Evolutionary conservation across 2,113 vertebrate genomes (phyloP), one percentile per base, ranked within the genome.

Genomic region (Centropus unirufus): DNA sequence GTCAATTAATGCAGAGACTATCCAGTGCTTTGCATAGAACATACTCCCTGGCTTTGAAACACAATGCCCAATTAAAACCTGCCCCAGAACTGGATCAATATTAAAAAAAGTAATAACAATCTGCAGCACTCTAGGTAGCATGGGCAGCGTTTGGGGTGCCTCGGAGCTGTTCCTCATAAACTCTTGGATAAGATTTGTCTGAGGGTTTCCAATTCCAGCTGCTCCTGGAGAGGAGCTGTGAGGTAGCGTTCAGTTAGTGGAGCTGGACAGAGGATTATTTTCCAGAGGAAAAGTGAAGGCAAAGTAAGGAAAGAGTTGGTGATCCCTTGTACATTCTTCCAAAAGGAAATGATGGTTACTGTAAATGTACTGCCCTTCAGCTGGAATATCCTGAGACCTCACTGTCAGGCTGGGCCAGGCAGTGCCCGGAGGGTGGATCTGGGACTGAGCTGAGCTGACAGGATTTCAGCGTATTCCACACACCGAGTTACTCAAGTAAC

Each of bases 1-100:
- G 98, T 98, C 98, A 98, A 98, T 98, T 98, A 98, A 99, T 99
- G 98, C 97, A 96, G 97, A 98, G 97, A 97, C 97, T 97, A 97
- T 88, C 96, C 97, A 97, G 97, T 97, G 79, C 95, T 96, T 96
- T 84, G 91, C 94, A 96, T 89, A 95, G 90, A 93, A 96, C 96
- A 93, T 88, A 73, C 92, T 97, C 95, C 79, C 73, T 96, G 95
- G 92, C 98, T 98, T 98, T 98, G 98, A 98, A 98, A 98, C 97
- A 93, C 92, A 95, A 98, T 90, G 97, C 97, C 79, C 81, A 96
- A 96, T 98, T 97, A 94, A 89, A 96, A 93, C 58, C 80, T 87
- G 90, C 74, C 85, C 81, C 88, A 91, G 67, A 67, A 83, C 81
- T 92, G 46, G 39, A 78, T 62, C 0, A 5, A 95, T 49, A 78